phyloP scores from a whole-genome alignment of 2,797 vertebrate species.

The Kryptolebias ocellatus region DNA sequence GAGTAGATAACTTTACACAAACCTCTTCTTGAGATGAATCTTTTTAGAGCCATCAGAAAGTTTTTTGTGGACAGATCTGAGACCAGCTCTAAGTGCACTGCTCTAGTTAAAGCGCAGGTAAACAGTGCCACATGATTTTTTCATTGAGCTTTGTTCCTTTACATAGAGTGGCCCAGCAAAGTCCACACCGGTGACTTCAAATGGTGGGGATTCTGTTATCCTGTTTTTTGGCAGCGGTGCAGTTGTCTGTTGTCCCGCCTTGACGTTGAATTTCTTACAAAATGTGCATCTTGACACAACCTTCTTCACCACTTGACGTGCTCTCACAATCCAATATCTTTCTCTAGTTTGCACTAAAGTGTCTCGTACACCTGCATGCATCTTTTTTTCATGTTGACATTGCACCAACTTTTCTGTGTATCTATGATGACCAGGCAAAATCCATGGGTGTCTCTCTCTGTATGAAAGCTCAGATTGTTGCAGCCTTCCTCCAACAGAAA shows the following conservation, averaged over 20 bases:
- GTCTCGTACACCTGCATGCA: not conserved
- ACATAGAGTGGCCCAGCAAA: not conserved
- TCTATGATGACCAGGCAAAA: constrained; percentile 4
- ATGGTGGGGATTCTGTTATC: not conserved
- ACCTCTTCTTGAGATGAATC: not conserved
- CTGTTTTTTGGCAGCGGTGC: not conserved
- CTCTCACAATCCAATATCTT: constrained; percentile 14
- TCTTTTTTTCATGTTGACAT: no score
- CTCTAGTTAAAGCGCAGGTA: not conserved
- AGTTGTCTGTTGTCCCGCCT: not conserved
- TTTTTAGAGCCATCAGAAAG: not conserved
- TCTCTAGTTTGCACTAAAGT: constrained; percentile 11
- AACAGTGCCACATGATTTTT: not conserved
- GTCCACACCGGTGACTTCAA: not conserved
- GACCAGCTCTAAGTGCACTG: not conserved
- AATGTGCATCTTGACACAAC: not conserved
- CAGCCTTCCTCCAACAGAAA: not conserved
- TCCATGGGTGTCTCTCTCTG: not conserved
- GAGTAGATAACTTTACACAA: not conserved
- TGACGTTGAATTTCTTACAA: not conserved
- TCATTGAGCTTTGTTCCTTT: not conserved
- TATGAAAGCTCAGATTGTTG: not conserved
- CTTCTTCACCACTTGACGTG: not conserved
- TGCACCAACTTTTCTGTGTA: not conserved
- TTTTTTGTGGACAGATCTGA: not conserved